phyloP scores from a whole-genome alignment of 2,797 vertebrate genomes.

The Pangasius krempfi region DNA sequence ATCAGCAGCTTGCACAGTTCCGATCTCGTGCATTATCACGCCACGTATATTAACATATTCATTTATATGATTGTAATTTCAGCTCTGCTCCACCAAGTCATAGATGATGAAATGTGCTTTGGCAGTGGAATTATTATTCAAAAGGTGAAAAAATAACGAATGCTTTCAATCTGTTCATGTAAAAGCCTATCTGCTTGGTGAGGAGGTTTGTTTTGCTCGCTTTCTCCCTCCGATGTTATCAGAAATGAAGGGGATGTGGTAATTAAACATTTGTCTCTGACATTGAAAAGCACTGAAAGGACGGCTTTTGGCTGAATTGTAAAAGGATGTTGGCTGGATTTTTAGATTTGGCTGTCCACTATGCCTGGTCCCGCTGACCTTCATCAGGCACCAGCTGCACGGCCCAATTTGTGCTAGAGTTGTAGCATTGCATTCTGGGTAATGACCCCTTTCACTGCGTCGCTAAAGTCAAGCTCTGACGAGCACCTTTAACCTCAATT shows the following conservation, averaged over 20 bases:
- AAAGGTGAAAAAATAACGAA: neutral
- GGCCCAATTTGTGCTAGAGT: slow-evolving; percentile 17
- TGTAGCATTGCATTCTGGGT: slow-evolving; percentile 20
- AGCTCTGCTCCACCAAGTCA: slow-evolving; percentile 53
- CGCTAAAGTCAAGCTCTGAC: slow-evolving; percentile 10
- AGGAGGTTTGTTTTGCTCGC: slow-evolving; percentile 1
- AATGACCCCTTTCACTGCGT: slow-evolving; percentile 20
- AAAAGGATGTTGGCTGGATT: slow-evolving; percentile 15
- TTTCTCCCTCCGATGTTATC: neutral
- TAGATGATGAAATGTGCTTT: slow-evolving; percentile 48
- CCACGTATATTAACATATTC: slow-evolving; percentile 57
- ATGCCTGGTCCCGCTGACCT: slow-evolving; percentile 14
- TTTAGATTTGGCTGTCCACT: neutral
- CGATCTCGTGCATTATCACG: slow-evolving; percentile 56
- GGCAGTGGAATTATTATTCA: slow-evolving; percentile 53
- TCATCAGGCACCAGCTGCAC: slow-evolving; percentile 52
- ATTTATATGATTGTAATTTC: slow-evolving; percentile 56
- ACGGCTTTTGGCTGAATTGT: neutral
- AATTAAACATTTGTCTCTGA: slow-evolving; percentile 25
- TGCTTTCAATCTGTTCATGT: slow-evolving; percentile 51
- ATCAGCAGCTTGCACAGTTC: slow-evolving; percentile 53
- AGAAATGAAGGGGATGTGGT: slow-evolving; percentile 7
- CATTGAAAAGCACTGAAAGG: slow-evolving; percentile 9
- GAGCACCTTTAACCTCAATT: slow-evolving; percentile 20
- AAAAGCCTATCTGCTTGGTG: slow-evolving; percentile 27